Percentiles rank a stretch among this genome's conserved stretches.
Evolutionary conservation across 2,113 vertebrate species (phyloP).

Genomic region (Tichodroma muraria): DNA sequence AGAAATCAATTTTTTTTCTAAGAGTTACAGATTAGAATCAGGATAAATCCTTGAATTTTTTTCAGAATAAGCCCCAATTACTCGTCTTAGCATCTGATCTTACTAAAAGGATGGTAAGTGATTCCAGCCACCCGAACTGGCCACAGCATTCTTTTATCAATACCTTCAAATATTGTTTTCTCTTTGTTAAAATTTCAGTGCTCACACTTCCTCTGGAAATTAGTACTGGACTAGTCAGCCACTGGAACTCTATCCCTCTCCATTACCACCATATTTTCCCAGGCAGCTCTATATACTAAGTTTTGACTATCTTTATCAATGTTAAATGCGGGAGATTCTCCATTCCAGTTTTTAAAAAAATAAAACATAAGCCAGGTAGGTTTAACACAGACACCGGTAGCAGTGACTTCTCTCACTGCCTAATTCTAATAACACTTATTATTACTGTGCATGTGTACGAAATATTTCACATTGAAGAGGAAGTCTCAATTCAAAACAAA

Average conservation of each 20-base stretch:
- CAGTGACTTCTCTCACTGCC: background rate
- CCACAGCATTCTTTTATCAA: background rate
- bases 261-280: background rate
- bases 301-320: background rate
- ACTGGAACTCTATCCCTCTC: background rate
- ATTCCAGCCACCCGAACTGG: background rate
- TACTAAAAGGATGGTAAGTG: background rate
- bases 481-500: background rate
- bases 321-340: background rate
- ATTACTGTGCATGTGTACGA: background rate
- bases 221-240: background rate
- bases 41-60: background rate
- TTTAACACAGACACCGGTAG: background rate
- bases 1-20: background rate
- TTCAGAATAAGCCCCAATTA: background rate
- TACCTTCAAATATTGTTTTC: background rate
- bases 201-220: background rate
- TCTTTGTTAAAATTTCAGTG: background rate
- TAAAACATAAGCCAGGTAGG: background rate
- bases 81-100: background rate
- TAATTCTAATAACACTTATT: background rate
- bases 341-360: background rate
- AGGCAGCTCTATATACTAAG: background rate
- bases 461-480: background rate
- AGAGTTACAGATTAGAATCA: background rate